Conservation (phyloP, 2,888 invertebrate species). For the Ophion ventricosus region DNA sequence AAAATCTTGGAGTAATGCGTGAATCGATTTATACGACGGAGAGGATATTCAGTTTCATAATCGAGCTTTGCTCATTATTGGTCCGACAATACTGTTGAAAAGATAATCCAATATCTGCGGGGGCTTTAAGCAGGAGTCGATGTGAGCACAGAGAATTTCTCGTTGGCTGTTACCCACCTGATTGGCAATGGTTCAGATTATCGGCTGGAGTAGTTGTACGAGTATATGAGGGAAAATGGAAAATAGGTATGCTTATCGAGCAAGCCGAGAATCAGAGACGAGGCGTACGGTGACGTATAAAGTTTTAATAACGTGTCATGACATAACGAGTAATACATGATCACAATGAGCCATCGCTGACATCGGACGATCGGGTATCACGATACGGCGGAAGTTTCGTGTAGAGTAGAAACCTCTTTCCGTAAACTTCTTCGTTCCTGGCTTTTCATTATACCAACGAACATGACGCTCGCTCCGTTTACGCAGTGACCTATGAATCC, state of each 20-base stretch:
- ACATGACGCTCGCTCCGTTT: too few relatives aligned
- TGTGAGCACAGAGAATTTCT: slow-evolving; percentile 7
- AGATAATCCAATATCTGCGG: slow-evolving; percentile 13
- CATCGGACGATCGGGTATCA: too few relatives aligned
- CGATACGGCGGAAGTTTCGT: too few relatives aligned
- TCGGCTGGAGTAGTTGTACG: background rate
- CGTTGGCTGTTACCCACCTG: slow-evolving; percentile 11
- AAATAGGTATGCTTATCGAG: background rate
- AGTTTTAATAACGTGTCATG: too few relatives aligned
- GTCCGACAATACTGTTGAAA: slow-evolving; percentile 6
- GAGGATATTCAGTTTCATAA: slow-evolving; percentile 7
- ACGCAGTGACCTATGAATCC: too few relatives aligned
- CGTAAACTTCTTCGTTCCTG: too few relatives aligned
- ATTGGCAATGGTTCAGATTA: background rate
- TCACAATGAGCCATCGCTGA: too few relatives aligned
- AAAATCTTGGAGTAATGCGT: slow-evolving; percentile 1
- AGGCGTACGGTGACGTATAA: too few relatives aligned
- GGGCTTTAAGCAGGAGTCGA: background rate
- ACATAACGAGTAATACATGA: too few relatives aligned
- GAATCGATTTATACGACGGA: background rate
- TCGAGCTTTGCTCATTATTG: slow-evolving; percentile 5
- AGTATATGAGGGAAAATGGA: background rate
- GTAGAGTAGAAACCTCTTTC: too few relatives aligned
- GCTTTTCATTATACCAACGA: too few relatives aligned
- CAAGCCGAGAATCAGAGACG: too few relatives aligned